Evolutionary conservation across 2,888 invertebrate species (phyloP), one percentile per base, ranked within the genome.

Genomic region (Theretra japonica): DNA sequence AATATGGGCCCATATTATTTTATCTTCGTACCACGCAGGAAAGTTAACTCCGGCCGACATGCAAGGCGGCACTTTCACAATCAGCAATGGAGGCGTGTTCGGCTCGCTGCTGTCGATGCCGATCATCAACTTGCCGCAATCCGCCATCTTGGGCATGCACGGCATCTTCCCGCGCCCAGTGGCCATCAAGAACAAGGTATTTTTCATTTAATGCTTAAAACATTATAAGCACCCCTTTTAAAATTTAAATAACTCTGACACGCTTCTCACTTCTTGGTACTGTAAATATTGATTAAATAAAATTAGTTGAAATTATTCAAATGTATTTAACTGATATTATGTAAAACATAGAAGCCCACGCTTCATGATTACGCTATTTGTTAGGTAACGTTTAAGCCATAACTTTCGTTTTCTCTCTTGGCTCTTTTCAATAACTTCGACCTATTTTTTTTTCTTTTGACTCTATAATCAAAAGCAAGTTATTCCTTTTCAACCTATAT

Each of bases 31-130:
- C 17, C 19, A 19, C 19, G 4, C 83, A 94, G 94, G 94, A 53
- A 84, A 90, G 78, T 95, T 99, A 78, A 97, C 99, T 7, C 97
- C 99, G 68, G 99, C 98, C 88, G 99, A 99, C 88, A 99, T 99
- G 99, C 99, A 99, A 88, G 99, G 99, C 59, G 99, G 99, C 59
- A 99, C 99, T 25, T 99, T 99, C 89, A 99, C 99, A 58, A 98
- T 99, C 85, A 99, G 99, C 87, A 99, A 99, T 86, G 99, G 99
- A 30, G 99, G 99, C 23, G 99, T 99, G 1, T 99, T 99, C 90
- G 99, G 99, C 72, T 99, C 99, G 0, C 93, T 99, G 70, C 95
- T 98, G 94, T 99, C 99, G 68, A 99, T 99, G 72, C 99, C 99
- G 2, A 99, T 99, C 86, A 99, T 99, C 82, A 99, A 99, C 95